A percentile compares a stretch with the other conserved stretches of the same genome.
Conservation (phyloP, 64 coral and sea anemone genomes). For the Montipora foliosa region DNA sequence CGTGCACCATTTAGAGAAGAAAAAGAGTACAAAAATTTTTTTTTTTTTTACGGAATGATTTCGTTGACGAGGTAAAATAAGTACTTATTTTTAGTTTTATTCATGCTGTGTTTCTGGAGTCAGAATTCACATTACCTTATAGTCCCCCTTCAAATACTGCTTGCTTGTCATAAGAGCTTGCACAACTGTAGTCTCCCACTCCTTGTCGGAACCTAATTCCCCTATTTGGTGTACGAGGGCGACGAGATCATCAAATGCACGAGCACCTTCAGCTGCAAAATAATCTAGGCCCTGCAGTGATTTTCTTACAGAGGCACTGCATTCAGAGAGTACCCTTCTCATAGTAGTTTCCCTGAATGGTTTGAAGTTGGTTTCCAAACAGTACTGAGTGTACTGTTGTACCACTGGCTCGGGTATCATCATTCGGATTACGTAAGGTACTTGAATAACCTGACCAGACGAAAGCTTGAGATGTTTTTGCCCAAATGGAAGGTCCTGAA, state of each 20-base stretch:
- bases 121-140: not conserved
- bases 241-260: constrained; percentile 19
- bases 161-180: constrained; percentile 11
- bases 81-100: not conserved
- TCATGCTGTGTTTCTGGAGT: not conserved
- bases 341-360: too few relatives aligned
- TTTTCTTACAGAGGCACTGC: too few relatives aligned
- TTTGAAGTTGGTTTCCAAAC: too few relatives aligned
- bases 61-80: not conserved
- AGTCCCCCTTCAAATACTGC: constrained; percentile 37
- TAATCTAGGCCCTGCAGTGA: too few relatives aligned
- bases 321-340: too few relatives aligned
- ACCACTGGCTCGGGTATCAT: too few relatives aligned
- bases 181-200: constrained; percentile 2
- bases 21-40: not conserved
- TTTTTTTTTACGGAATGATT: not conserved
- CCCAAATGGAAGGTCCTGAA: too few relatives aligned
- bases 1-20: too few relatives aligned
- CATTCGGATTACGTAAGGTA: too few relatives aligned
- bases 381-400: too few relatives aligned
- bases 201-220: not conserved
- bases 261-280: not conserved
- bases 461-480: too few relatives aligned
- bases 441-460: too few relatives aligned
- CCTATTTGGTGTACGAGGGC: not conserved